A percentile compares a stretch with the other conserved stretches of the same genome.
Evolutionary conservation across 37 sponge, comb jelly and placozoan species (phyloP).

Genomic region (Ephydatia muelleri): DNA sequence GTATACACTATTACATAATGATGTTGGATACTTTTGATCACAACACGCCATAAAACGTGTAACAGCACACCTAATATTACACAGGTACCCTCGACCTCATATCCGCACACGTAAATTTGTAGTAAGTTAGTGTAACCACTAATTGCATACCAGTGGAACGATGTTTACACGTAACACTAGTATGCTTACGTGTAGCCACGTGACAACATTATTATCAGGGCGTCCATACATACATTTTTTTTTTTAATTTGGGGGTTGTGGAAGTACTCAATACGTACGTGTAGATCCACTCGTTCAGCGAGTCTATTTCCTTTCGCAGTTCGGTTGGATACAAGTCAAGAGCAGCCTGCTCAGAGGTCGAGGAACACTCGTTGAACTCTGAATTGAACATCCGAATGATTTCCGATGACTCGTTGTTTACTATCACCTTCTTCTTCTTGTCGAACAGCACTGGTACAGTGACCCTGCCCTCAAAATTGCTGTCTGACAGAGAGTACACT

Average conservation of each 20-base stretch:
- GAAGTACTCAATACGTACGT: conserved; percentile 6
- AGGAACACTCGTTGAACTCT: conserved; percentile 84
- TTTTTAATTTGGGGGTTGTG: neutral
- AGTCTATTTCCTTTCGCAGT: conserved; percentile 77
- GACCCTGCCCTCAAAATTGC: conserved; percentile 73
- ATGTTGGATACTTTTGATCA: too few relatives aligned
- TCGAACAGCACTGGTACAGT: conserved; percentile 92
- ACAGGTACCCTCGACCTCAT: too few relatives aligned
- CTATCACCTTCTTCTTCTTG: conserved; percentile 72
- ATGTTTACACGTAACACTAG: too few relatives aligned
- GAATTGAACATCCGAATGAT: conserved; percentile 89
- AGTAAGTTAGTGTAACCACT: too few relatives aligned
- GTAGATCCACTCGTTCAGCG: conserved; percentile 88
- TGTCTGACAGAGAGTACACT: conserved; percentile 64
- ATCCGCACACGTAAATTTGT: too few relatives aligned
- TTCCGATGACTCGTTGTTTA: conserved; percentile 90
- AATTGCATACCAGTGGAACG: too few relatives aligned
- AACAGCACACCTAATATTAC: too few relatives aligned
- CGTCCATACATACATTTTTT: neutral
- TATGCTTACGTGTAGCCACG: too few relatives aligned
- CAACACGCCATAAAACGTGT: too few relatives aligned
- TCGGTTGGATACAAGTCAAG: conserved; percentile 83
- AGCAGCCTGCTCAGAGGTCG: conserved; percentile 55
- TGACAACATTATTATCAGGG: too few relatives aligned
- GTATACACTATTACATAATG: too few relatives aligned